These are phyloP conservation scores for rat (Rattus norvegicus) DNA, from an alignment of 2,113 vertebrate genomes.

Conservation along the genomic window DNA sequence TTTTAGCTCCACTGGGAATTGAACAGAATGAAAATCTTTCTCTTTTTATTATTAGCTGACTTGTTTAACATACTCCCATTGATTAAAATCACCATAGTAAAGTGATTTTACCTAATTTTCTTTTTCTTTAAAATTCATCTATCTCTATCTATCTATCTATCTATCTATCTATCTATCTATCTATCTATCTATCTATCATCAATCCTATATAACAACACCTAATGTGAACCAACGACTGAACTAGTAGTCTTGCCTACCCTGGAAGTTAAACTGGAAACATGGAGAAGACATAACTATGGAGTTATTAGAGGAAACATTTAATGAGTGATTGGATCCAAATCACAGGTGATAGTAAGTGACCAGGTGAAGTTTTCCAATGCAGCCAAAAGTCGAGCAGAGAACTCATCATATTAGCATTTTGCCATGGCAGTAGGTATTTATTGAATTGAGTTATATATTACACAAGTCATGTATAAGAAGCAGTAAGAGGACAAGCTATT, in stretches of 20 bases:
- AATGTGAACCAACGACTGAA: not conserved
- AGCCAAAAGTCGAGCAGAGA: not conserved
- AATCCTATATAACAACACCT: not conserved
- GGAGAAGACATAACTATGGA: not conserved
- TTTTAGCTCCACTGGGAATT: conserved; percentile 63
- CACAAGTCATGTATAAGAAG: not conserved
- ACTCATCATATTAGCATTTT: not conserved
- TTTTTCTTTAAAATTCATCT: not conserved
- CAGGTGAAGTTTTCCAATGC: conserved; percentile 1
- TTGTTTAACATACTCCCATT: not conserved
- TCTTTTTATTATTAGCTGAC: conserved; percentile 17
- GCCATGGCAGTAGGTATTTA: not conserved
- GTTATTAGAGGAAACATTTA: not conserved
- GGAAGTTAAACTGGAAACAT: not conserved
- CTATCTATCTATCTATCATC: not conserved
- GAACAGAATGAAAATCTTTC: conserved; percentile 49
- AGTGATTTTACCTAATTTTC: not conserved
- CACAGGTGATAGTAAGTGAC: not conserved
- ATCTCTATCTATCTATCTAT: not conserved
- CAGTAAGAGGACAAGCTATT: not conserved
- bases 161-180: not conserved
- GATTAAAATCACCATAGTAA: conserved; percentile 3
- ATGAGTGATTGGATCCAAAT: not conserved
- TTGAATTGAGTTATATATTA: not conserved
- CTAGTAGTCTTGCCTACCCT: not conserved